Evolutionary conservation across 2,888 invertebrate species (phyloP).

Genomic region (Dryococelus australis): DNA sequence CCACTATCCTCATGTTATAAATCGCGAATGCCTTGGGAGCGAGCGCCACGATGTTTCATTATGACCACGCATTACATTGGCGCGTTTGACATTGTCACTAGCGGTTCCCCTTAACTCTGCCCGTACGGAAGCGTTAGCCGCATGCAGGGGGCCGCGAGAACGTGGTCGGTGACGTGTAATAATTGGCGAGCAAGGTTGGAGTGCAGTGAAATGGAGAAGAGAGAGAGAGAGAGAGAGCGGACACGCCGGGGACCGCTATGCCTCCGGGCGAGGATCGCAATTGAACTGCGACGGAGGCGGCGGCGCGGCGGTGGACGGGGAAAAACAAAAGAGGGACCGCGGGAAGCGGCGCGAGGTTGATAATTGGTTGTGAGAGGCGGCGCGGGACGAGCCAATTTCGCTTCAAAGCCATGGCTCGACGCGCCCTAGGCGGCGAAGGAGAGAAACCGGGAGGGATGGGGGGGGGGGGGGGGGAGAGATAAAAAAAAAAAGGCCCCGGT

Average conservation of each 20-base stretch:
- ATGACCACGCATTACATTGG: too few relatives aligned
- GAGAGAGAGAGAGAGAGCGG: not conserved
- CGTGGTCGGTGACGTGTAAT: not conserved
- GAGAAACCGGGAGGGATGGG: too few relatives aligned
- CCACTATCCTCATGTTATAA: too few relatives aligned
- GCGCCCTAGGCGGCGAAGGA: not conserved
- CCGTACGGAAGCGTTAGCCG: too few relatives aligned
- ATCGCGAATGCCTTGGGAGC: too few relatives aligned
- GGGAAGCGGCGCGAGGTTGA: not conserved
- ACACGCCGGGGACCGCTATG: not conserved
- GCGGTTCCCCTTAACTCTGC: too few relatives aligned
- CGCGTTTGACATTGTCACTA: too few relatives aligned
- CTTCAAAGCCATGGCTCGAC: not conserved
- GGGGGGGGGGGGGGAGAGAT: too few relatives aligned
- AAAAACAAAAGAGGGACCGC: not conserved
- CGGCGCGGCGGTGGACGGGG: not conserved
- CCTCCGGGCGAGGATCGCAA: not conserved
- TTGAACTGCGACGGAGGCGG: not conserved
- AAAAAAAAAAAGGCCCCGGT: not conserved
- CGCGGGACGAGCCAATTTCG: not conserved
- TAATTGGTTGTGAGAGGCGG: slow-evolving; percentile 9
- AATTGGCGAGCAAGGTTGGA: not conserved
- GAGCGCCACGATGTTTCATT: too few relatives aligned
- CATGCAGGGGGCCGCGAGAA: too few relatives aligned
- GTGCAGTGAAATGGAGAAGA: not conserved